phyloP scores from a whole-genome alignment of 2,888 invertebrate species.

The Megastigmus dorsalis region DNA sequence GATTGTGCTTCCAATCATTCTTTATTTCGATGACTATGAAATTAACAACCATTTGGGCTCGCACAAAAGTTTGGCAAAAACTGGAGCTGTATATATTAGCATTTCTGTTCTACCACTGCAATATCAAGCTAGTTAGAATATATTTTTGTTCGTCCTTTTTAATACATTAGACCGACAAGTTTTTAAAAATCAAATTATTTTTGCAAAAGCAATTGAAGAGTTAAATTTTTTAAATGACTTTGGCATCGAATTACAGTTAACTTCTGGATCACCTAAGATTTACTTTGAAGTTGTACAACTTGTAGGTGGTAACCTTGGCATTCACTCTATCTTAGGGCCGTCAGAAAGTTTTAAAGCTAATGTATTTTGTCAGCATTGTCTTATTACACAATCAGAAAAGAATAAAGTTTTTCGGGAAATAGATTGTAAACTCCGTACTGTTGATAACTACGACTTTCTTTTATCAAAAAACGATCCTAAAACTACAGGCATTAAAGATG shows the following conservation, averaged over 20 bases:
- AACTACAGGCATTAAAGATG: constrained; percentile 46
- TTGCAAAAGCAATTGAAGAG: constrained; percentile 54
- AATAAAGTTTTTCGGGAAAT: constrained; percentile 40
- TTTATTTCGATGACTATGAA: neutral
- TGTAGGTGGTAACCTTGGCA: constrained; percentile 55
- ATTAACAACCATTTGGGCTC: neutral
- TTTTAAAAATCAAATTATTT: constrained; percentile 52
- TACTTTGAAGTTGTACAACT: constrained; percentile 54
- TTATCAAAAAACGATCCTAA: neutral
- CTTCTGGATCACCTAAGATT: constrained; percentile 15
- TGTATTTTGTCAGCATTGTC: constrained; percentile 51
- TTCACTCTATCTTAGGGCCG: constrained; percentile 50
- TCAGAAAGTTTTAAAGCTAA: constrained; percentile 49
- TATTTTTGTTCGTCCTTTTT: no score
- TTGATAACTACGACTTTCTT: neutral
- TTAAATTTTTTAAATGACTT: constrained; percentile 50
- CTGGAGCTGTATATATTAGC: no score
- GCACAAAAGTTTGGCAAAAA: neutral
- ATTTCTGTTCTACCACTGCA: constrained; percentile 43
- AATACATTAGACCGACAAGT: no score
- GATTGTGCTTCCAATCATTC: neutral
- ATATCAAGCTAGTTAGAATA: no score
- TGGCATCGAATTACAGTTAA: constrained; percentile 10
- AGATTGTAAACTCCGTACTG: constrained; percentile 24
- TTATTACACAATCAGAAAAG: constrained; percentile 29